A percentile compares a stretch with the other conserved stretches of the same genome.
Evolutionary conservation across 2,113 vertebrate genomes (phyloP).

Genomic region (Dicentrarchus labrax): DNA sequence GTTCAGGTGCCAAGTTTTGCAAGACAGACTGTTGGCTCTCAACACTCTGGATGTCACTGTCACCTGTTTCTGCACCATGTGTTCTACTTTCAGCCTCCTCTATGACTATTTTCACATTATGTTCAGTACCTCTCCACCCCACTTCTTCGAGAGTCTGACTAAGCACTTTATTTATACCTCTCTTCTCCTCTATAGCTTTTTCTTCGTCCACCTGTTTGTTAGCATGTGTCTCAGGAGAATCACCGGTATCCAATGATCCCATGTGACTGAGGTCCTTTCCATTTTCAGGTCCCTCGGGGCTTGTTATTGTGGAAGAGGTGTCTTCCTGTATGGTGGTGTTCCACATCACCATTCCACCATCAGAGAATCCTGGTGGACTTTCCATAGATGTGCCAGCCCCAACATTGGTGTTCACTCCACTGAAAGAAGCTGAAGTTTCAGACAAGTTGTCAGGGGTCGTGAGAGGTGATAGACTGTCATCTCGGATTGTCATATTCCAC

Average conservation of each 20-base stretch:
- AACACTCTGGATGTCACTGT: slow-evolving; percentile 4
- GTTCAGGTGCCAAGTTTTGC: slow-evolving; percentile 27
- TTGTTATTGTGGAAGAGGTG: slow-evolving; percentile 85
- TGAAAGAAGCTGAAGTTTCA: slow-evolving; percentile 73
- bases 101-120: slow-evolving; percentile 77
- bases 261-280: slow-evolving; percentile 73
- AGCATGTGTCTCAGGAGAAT: slow-evolving; percentile 28
- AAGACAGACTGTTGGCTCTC: background rate
- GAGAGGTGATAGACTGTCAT: slow-evolving; percentile 78
- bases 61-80: slow-evolving; percentile 31
- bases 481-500: slow-evolving; percentile 82
- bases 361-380: slow-evolving; percentile 65
- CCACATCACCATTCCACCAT: slow-evolving; percentile 83
- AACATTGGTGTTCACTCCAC: slow-evolving; percentile 31
- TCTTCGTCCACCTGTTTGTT: slow-evolving; percentile 42
- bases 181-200: background rate
- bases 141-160: slow-evolving; percentile 15
- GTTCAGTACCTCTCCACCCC: slow-evolving; percentile 26
- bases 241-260: slow-evolving; percentile 65
- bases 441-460: slow-evolving; percentile 83
- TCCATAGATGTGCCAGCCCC: slow-evolving; percentile 59
- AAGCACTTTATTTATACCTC: background rate
- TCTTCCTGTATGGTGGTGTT: slow-evolving; percentile 87
- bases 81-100: slow-evolving; percentile 51
- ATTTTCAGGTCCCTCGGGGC: slow-evolving; percentile 82